A percentile compares a stretch with the other conserved stretches of the same genome.
Evolutionary conservation across 2,113 vertebrate genomes (phyloP).

Genomic region (Aldabrachelys gigantea): DNA sequence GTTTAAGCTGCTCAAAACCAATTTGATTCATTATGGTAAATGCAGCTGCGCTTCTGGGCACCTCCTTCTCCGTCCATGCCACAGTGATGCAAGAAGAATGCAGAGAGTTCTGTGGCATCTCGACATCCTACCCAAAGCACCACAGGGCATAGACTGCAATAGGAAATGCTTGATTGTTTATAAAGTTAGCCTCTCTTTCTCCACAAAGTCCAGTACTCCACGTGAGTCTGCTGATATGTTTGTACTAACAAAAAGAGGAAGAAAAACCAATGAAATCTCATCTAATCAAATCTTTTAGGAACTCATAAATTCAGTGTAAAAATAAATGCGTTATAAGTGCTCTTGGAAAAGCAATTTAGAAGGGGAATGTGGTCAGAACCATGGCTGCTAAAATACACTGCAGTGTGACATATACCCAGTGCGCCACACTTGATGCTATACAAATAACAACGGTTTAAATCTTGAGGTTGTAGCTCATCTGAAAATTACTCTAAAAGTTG

Average conservation of each 20-base stretch:
- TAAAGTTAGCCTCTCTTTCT: conserved; percentile 10
- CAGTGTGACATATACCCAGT: background rate
- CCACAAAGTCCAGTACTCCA: background rate
- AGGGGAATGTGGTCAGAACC: too few relatives aligned
- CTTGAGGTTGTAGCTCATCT: background rate
- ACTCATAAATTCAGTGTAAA: accelerated
- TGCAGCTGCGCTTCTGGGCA: conserved; percentile 67
- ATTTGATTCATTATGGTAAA: conserved; percentile 66
- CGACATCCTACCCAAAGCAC: conserved; percentile 47
- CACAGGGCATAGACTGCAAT: conserved; percentile 9
- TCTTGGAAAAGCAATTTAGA: background rate
- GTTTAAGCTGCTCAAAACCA: conserved; percentile 65
- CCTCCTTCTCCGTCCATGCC: conserved; percentile 50
- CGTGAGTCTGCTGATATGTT: background rate
- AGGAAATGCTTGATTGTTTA: background rate
- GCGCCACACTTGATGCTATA: background rate
- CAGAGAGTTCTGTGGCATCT: conserved; percentile 41
- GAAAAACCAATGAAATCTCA: background rate
- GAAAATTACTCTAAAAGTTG: background rate
- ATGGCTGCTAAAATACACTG: background rate
- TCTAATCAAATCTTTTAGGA: background rate
- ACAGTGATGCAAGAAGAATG: conserved; percentile 46
- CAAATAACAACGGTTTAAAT: background rate
- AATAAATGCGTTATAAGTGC: background rate
- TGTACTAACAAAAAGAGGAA: background rate